Evolutionary conservation across 2,797 vertebrate genomes (phyloP).

Genomic region (Thamnophis elegans): DNA sequence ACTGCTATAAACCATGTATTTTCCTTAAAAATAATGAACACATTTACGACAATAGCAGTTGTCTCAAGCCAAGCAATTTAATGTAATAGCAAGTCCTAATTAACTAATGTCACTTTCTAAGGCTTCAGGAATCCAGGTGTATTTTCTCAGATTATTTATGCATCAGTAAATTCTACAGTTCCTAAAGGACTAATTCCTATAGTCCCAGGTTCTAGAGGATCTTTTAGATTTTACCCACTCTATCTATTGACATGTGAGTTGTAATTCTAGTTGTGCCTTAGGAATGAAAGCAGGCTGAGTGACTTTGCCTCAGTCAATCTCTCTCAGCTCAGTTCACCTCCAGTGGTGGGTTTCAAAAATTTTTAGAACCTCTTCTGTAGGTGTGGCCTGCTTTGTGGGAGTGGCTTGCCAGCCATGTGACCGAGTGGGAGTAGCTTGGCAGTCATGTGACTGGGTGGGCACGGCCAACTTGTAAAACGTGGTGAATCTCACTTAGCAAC

Average conservation of each 20-base stretch:
- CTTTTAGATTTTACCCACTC: not conserved
- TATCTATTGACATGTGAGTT: not conserved
- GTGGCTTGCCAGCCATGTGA: no score
- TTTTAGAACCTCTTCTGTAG: no score
- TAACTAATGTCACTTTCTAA: not conserved
- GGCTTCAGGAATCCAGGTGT: not conserved
- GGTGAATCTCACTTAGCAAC: no score
- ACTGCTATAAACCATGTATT: not conserved
- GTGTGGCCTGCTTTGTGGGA: no score
- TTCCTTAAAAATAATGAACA: not conserved
- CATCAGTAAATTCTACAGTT: not conserved
- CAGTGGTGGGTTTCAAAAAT: no score
- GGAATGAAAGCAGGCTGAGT: not conserved
- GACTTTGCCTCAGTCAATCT: not conserved
- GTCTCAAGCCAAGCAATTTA: not conserved
- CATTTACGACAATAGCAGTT: not conserved
- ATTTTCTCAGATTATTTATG: not conserved
- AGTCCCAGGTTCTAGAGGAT: not conserved
- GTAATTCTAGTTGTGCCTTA: not conserved
- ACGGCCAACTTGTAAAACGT: no score
- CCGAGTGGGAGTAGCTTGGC: no score
- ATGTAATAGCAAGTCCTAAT: not conserved
- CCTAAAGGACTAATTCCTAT: not conserved
- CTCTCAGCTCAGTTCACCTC: not conserved
- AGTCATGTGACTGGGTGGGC: no score